Evolutionary conservation across 2,113 vertebrate species (phyloP).

Genomic region (Chrysochloris asiatica): DNA sequence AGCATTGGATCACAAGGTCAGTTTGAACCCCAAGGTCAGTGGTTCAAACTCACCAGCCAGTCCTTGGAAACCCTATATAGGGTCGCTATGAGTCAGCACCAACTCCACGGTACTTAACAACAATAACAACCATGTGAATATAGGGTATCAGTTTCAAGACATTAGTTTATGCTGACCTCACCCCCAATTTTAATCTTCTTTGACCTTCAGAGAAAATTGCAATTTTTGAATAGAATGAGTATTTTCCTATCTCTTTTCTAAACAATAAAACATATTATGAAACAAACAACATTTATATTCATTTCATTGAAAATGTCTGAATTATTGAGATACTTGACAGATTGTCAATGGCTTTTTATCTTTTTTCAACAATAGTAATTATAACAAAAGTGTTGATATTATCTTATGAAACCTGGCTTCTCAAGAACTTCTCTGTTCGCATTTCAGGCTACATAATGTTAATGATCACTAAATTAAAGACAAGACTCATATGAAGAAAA

Average conservation of each 20-base stretch:
- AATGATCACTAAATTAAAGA: slow-evolving; percentile 10
- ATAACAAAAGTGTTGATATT: background rate
- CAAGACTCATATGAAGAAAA: background rate
- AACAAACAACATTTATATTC: background rate
- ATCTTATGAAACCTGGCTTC: background rate
- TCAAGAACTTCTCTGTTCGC: slow-evolving; percentile 9
- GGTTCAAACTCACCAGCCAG: no score
- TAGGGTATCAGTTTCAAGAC: background rate
- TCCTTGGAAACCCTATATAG: no score
- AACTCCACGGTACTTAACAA: no score
- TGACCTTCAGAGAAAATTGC: slow-evolving; percentile 26
- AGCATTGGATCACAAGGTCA: no score
- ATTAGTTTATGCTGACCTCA: background rate
- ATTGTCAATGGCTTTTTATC: background rate
- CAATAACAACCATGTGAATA: background rate
- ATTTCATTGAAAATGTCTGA: slow-evolving; percentile 37
- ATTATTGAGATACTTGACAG: slow-evolving; percentile 26
- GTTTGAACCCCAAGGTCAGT: no score
- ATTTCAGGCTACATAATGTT: background rate
- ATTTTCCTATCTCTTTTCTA: slow-evolving; percentile 51
- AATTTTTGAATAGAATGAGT: background rate
- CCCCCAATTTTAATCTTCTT: slow-evolving; percentile 1
- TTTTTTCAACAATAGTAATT: slow-evolving; percentile 20
- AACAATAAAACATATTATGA: slow-evolving; percentile 50
- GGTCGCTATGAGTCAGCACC: no score